Conservation (phyloP, 2,888 invertebrate species). For the Xanthostigma xanthostigma region DNA sequence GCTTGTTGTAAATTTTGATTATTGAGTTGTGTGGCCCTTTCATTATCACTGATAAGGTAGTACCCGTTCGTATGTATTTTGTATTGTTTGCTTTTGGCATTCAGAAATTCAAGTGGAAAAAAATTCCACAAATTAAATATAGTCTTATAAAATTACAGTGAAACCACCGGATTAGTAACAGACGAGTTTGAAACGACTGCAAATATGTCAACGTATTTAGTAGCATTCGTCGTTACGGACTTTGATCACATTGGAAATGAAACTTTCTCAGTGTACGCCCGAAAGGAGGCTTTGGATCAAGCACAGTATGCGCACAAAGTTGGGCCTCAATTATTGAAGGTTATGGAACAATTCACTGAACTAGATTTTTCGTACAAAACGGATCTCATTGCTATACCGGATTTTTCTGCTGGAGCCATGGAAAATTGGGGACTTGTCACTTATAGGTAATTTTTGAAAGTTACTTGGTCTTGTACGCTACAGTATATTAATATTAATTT, state of each 20-base stretch:
- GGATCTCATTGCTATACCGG: conserved; percentile 73
- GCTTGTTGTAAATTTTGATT: too few relatives aligned
- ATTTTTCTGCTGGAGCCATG: conserved; percentile 77
- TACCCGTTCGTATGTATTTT: too few relatives aligned
- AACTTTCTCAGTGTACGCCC: conserved; percentile 21
- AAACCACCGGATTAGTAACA: background rate
- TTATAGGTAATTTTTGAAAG: conserved; percentile 41
- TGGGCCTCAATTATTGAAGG: conserved; percentile 30
- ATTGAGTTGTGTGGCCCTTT: too few relatives aligned
- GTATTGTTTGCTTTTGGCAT: too few relatives aligned
- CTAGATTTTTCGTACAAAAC: conserved; percentile 49
- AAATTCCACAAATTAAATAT: too few relatives aligned
- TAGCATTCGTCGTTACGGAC: conserved; percentile 72
- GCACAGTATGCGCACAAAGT: conserved; percentile 29
- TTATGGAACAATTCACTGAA: conserved; percentile 41
- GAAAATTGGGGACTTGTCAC: conserved; percentile 85
- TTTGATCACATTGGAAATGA: conserved; percentile 29
- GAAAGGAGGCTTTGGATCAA: conserved; percentile 30
- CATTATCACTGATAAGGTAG: too few relatives aligned
- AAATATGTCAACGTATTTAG: conserved; percentile 70
- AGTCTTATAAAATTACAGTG: background rate
- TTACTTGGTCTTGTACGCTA: background rate
- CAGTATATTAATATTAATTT: too few relatives aligned
- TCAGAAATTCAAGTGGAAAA: too few relatives aligned
- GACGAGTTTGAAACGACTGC: conserved; percentile 28